Conservation (phyloP, 2,113 vertebrate genomes). For the Podarcis muralis region DNA sequence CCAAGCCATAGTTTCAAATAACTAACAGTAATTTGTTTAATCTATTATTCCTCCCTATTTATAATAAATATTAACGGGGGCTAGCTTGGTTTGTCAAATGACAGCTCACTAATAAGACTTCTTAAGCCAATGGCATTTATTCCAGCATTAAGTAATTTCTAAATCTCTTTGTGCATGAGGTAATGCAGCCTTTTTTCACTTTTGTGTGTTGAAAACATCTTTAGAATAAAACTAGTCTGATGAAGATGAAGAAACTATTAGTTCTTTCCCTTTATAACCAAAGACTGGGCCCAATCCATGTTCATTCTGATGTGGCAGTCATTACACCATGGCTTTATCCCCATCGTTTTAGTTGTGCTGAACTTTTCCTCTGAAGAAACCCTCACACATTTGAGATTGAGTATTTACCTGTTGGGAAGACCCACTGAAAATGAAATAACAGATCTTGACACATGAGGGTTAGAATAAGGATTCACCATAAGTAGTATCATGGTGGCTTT, state of each 20-base stretch:
- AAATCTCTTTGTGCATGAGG: background rate
- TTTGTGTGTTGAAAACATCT: constrained; percentile 41
- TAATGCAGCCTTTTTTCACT: background rate
- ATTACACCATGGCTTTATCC: background rate
- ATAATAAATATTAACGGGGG: constrained; percentile 34
- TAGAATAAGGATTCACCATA: background rate
- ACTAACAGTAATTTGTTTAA: constrained; percentile 41
- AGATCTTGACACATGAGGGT: background rate
- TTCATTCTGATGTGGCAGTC: background rate
- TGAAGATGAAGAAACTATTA: constrained; percentile 1
- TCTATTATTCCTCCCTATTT: constrained; percentile 15
- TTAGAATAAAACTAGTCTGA: constrained; percentile 16
- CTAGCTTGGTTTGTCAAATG: constrained; percentile 22
- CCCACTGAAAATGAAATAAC: background rate
- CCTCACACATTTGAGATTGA: background rate
- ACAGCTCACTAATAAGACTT: background rate
- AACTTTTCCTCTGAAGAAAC: background rate
- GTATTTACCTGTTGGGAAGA: background rate
- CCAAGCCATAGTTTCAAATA: constrained; percentile 37
- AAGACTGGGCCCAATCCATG: background rate
- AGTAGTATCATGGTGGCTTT: background rate
- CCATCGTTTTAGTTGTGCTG: background rate
- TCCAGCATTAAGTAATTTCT: background rate
- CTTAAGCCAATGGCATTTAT: background rate
- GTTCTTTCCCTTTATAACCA: constrained; percentile 30